Percentiles rank a stretch among this genome's conserved stretches.
phyloP scores from a whole-genome alignment of 2,888 invertebrate genomes.

The Tetramorium bicarinatum region DNA sequence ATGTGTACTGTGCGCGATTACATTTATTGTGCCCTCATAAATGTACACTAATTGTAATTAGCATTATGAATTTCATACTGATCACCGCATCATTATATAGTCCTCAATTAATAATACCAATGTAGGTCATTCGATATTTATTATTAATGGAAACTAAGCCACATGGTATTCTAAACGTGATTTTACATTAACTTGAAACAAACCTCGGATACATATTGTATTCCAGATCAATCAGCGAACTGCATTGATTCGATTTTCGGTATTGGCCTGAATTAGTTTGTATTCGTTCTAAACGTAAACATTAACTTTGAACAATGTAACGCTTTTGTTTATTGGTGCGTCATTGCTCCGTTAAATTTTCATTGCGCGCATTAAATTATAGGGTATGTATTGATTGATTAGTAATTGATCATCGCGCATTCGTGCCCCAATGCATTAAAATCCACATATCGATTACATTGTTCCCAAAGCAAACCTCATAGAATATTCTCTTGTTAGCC shows the following conservation, averaged over 20 bases:
- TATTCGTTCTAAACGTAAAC: conserved; percentile 36
- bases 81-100: background rate
- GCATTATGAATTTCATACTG: conserved; percentile 14
- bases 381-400: conserved; percentile 24
- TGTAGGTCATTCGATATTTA: background rate
- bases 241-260: conserved; percentile 35
- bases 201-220: conserved; percentile 4
- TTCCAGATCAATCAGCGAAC: background rate
- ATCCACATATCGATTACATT: conserved; percentile 30
- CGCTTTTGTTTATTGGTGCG: conserved; percentile 9
- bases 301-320: conserved; percentile 30
- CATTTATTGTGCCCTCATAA: background rate
- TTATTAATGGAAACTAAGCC: conserved; percentile 32
- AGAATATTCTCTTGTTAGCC: conserved; percentile 21
- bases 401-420: conserved; percentile 21
- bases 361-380: conserved; percentile 35
- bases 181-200: conserved; percentile 36
- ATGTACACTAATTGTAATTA: conserved; percentile 33
- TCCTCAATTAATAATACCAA: background rate
- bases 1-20: background rate
- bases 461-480: conserved; percentile 16
- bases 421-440: conserved; percentile 18
- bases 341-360: conserved; percentile 39
- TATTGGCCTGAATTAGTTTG: background rate
- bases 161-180: conserved; percentile 5